Conservation (phyloP, 2,888 invertebrate genomes). For the Chalcosyrphus nemorum region DNA sequence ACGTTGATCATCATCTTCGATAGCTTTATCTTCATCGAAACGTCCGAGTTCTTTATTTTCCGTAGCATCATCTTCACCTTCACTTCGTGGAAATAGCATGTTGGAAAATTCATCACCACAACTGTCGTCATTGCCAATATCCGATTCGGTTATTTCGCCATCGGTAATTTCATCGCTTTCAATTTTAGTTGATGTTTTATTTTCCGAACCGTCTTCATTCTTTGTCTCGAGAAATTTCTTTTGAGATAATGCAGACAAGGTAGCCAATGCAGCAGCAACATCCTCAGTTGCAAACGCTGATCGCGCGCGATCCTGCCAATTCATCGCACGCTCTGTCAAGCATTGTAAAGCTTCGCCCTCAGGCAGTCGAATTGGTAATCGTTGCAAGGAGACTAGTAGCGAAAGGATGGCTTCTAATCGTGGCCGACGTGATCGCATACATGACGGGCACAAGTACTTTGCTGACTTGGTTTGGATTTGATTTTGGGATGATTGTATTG, state of each 20-base stretch:
- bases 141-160: slow-evolving; percentile 53
- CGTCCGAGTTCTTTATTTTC: not conserved
- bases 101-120: slow-evolving; percentile 37
- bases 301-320: slow-evolving; percentile 95
- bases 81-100: not conserved
- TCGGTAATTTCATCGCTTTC: slow-evolving; percentile 30
- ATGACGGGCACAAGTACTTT: slow-evolving; percentile 94
- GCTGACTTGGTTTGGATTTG: slow-evolving; percentile 11
- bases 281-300: slow-evolving; percentile 87
- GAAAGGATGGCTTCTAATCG: slow-evolving; percentile 91
- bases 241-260: slow-evolving; percentile 75
- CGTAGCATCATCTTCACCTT: slow-evolving; percentile 9
- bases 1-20: not conserved
- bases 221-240: slow-evolving; percentile 4
- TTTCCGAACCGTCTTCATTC: not conserved
- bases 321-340: slow-evolving; percentile 96
- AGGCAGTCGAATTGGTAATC: slow-evolving; percentile 89
- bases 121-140: slow-evolving; percentile 50
- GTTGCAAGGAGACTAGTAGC: slow-evolving; percentile 89
- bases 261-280: slow-evolving; percentile 86
- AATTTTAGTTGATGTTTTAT: not conserved
- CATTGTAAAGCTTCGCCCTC: slow-evolving; percentile 97
- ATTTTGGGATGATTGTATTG: not conserved
- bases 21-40: not conserved
- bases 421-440: slow-evolving; percentile 93